Conservation (phyloP, 1,140 invertebrate species). For the Acromyrmex heyeri region DNA sequence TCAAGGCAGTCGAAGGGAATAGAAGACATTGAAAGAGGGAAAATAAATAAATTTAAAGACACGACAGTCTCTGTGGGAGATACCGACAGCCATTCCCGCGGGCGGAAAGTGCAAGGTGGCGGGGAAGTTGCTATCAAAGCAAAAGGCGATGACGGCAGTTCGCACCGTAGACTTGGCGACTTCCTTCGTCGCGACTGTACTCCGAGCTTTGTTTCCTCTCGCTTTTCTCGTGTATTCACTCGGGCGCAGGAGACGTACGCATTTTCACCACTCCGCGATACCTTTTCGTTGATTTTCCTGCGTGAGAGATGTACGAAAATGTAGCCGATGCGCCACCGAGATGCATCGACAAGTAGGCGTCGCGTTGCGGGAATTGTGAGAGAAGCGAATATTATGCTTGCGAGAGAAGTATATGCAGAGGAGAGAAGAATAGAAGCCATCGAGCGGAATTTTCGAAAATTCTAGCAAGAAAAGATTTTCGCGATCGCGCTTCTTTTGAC, state of each 20-base stretch:
- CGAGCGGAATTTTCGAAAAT: conserved; percentile 50
- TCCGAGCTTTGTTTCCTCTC: conserved; percentile 53
- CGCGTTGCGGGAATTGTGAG: conserved; percentile 41
- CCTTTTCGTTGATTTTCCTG: conserved; percentile 26
- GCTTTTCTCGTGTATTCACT: conserved; percentile 22
- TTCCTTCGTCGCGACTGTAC: conserved; percentile 27
- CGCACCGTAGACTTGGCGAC: conserved; percentile 43
- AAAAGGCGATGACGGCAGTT: conserved; percentile 41
- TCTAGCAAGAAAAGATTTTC: conserved; percentile 28
- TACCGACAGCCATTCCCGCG: conserved; percentile 33
- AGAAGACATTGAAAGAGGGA: conserved; percentile 34
- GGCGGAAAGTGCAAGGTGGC: conserved; percentile 29
- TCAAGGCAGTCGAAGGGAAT: conserved; percentile 45
- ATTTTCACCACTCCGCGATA: conserved; percentile 44
- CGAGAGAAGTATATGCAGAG: conserved; percentile 2
- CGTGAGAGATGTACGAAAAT: conserved; percentile 39
- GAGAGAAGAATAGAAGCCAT: conserved; percentile 42
- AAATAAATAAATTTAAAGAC: conserved; percentile 58
- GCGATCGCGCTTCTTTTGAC: conserved; percentile 9
- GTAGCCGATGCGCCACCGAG: conserved; percentile 38
- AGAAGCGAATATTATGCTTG: conserved; percentile 52
- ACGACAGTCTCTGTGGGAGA: conserved; percentile 38
- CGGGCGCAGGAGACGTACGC: conserved; percentile 20
- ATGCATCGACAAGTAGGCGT: conserved; percentile 54
- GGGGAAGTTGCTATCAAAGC: conserved; percentile 44